phyloP scores from a whole-genome alignment of 92 coral and sea anemone species.

The Chrysogorgia sp. region DNA sequence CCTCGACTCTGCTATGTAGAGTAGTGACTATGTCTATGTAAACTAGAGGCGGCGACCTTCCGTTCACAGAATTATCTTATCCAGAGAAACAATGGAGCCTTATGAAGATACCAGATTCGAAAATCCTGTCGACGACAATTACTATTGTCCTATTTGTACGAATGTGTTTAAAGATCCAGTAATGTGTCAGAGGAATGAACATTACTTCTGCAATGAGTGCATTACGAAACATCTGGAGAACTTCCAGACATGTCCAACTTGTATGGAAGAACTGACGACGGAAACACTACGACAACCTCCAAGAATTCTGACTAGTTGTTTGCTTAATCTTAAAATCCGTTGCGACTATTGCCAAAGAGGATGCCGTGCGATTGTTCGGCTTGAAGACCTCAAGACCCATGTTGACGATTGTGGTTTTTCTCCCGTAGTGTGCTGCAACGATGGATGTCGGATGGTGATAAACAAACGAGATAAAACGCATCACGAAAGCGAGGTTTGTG shows the following conservation, averaged over 20 bases:
- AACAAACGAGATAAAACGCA: neutral
- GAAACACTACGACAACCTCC: slow-evolving; percentile 51
- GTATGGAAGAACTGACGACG: slow-evolving; percentile 46
- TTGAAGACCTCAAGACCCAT: slow-evolving; percentile 51
- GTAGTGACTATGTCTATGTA: too few relatives aligned
- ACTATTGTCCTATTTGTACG: too few relatives aligned
- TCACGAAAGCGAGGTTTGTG: slow-evolving; percentile 25
- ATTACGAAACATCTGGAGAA: slow-evolving; percentile 55
- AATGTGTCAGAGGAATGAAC: slow-evolving; percentile 63
- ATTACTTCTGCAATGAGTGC: slow-evolving; percentile 69
- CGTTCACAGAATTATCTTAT: too few relatives aligned
- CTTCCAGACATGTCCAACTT: slow-evolving; percentile 62
- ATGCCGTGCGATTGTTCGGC: slow-evolving; percentile 49
- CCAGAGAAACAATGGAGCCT: too few relatives aligned
- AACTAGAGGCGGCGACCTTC: too few relatives aligned
- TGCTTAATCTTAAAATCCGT: slow-evolving; percentile 54
- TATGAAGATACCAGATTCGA: too few relatives aligned
- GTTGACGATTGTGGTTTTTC: slow-evolving; percentile 44
- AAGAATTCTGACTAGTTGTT: slow-evolving; percentile 60
- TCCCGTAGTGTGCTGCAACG: slow-evolving; percentile 57
- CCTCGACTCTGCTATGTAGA: too few relatives aligned
- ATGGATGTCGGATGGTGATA: slow-evolving; percentile 45
- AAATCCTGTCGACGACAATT: too few relatives aligned
- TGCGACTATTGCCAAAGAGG: slow-evolving; percentile 58
- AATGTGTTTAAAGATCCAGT: slow-evolving; percentile 67